phyloP scores from a whole-genome alignment of 2,888 invertebrate genomes.

The Metacarcinus magister region DNA sequence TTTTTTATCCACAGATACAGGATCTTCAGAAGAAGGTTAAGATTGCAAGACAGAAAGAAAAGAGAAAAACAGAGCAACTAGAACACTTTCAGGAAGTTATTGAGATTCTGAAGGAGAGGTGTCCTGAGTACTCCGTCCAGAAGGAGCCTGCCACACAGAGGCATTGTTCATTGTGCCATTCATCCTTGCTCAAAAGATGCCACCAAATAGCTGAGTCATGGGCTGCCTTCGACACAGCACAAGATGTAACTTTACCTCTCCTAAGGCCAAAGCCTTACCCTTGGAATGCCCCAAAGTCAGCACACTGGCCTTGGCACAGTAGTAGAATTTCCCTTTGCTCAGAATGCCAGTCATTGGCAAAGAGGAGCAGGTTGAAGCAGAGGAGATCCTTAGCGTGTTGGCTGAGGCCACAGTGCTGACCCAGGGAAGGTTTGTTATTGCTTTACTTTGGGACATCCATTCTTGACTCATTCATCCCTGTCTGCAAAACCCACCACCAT shows the following conservation, averaged over 20 bases:
- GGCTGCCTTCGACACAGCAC: not conserved
- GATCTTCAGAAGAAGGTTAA: slow-evolving; percentile 26
- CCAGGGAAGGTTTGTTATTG: not conserved
- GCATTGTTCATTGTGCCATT: not conserved
- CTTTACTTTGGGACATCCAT: not conserved
- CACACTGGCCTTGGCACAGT: not conserved
- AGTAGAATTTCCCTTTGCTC: not conserved
- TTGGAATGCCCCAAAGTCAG: not conserved
- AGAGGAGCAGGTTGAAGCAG: not conserved
- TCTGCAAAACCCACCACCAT: not conserved
- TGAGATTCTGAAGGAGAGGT: slow-evolving; percentile 38
- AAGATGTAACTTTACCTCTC: not conserved
- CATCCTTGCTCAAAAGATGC: not conserved
- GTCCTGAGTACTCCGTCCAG: not conserved
- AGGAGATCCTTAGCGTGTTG: not conserved
- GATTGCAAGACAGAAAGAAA: slow-evolving; percentile 34
- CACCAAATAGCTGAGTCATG: not conserved
- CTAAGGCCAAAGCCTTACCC: not conserved
- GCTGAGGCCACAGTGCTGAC: not conserved
- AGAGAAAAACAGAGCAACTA: not conserved
- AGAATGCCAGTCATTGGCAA: not conserved
- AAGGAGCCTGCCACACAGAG: not conserved
- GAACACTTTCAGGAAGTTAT: slow-evolving; percentile 17
- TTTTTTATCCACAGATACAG: slow-evolving; percentile 29
- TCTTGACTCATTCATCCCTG: not conserved